These are phyloP conservation scores for Acronicta leporina DNA, from an alignment of 2,888 invertebrate species.

Conservation along the genomic window DNA sequence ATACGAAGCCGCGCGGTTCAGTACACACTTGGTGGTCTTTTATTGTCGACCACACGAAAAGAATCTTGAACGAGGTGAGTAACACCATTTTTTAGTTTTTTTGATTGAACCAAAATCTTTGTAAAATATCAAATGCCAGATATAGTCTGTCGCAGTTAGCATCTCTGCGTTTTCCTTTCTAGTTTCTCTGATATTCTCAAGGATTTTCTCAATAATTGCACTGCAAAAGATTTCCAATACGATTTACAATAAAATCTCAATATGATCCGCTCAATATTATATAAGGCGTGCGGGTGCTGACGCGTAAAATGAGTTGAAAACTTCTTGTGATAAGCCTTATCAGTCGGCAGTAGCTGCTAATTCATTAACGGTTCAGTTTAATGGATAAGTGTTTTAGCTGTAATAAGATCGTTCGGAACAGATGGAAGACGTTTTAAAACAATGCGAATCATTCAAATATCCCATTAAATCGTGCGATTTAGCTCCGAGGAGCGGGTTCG, in stretches of 20 bases:
- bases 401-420: conserved; percentile 71
- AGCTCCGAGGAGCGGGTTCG: conserved; percentile 75
- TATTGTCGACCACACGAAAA: conserved; percentile 77
- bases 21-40: conserved; percentile 70
- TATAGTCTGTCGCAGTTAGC: conserved; percentile 18
- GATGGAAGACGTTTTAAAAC: conserved; percentile 80
- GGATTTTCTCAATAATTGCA: not conserved
- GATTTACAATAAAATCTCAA: not conserved
- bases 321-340: conserved; percentile 44
- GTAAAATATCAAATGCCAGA: conserved; percentile 26
- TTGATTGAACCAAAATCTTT: conserved; percentile 17
- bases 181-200: not conserved
- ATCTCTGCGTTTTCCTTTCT: conserved; percentile 24
- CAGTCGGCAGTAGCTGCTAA: conserved; percentile 44
- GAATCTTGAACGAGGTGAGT: conserved; percentile 66
- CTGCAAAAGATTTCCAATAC: conserved; percentile 11
- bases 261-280: conserved; percentile 11
- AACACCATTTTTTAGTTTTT: conserved; percentile 40
- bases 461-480: conserved; percentile 85
- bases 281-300: conserved; percentile 3
- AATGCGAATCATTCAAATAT: conserved; percentile 85
- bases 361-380: conserved; percentile 53
- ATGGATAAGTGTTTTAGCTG: conserved; percentile 55
- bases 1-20: conserved; percentile 68
- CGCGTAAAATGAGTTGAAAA: conserved; percentile 39